A percentile compares a stretch with the other conserved stretches of the same genome.
phyloP scores from a whole-genome alignment of 2,113 vertebrate genomes.

The Cebidichthys violaceus region DNA sequence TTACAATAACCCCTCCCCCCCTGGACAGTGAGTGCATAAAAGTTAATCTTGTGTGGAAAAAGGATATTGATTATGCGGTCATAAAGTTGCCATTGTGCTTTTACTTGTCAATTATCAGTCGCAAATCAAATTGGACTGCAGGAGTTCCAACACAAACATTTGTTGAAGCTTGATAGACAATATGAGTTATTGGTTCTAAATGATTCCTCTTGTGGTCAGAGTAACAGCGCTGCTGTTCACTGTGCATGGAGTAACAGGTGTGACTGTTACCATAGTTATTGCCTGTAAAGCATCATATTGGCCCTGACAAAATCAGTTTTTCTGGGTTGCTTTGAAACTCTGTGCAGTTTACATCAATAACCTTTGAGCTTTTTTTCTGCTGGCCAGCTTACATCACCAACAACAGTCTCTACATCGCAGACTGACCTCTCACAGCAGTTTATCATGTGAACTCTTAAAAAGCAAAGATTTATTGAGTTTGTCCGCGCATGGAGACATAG shows the following conservation, averaged over 20 bases:
- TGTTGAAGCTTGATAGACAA: conserved; percentile 4
- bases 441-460: conserved; percentile 61
- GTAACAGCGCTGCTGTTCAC: neutral
- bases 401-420: conserved; percentile 24
- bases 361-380: conserved; percentile 29
- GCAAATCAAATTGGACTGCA: conserved; percentile 39
- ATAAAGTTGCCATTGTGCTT: conserved; percentile 39
- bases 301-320: neutral
- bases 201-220: neutral
- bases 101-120: conserved; percentile 45
- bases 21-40: conserved; percentile 24
- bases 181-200: neutral
- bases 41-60: conserved; percentile 62
- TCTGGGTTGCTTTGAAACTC: conserved; percentile 24
- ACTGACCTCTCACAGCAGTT: conserved; percentile 47
- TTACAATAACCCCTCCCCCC: conserved; percentile 18
- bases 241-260: neutral
- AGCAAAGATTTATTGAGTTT: conserved; percentile 62
- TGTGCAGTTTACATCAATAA: conserved; percentile 38
- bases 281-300: neutral
- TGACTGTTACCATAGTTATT: neutral
- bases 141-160: conserved; percentile 16
- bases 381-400: conserved; percentile 12
- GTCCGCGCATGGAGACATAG: conserved; percentile 23
- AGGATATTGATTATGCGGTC: conserved; percentile 60